A percentile compares a stretch with the other conserved stretches of the same genome.
These are phyloP conservation scores for Myotis davidii DNA, from an alignment of 2,113 vertebrate genomes.

Conservation along the genomic window DNA sequence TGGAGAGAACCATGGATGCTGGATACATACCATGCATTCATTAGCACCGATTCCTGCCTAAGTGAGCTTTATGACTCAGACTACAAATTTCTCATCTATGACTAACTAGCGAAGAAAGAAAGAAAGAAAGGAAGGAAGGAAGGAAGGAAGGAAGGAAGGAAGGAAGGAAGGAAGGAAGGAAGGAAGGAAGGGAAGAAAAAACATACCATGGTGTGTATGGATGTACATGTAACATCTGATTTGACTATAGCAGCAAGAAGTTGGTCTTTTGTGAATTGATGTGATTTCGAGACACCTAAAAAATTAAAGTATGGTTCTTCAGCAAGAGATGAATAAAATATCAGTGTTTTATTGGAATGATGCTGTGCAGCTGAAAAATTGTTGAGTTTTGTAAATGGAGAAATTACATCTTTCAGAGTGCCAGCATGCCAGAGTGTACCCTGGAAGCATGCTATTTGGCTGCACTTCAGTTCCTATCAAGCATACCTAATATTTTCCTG, in stretches of 20 bases:
- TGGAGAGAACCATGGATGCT: neutral
- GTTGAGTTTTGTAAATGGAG: constrained; percentile 73
- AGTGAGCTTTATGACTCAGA: constrained; percentile 41
- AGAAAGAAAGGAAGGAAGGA: neutral
- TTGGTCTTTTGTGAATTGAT: constrained; percentile 73
- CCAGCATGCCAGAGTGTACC: neutral
- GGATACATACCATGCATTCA: neutral
- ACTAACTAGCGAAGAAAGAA: constrained; percentile 51
- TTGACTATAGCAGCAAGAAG: constrained; percentile 65
- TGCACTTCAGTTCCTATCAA: constrained; percentile 31
- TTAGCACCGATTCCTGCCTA: neutral
- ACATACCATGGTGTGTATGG: neutral
- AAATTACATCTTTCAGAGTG: constrained; percentile 70
- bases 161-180: neutral
- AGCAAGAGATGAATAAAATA: constrained; percentile 77
- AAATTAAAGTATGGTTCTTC: constrained; percentile 71
- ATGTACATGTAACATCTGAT: constrained; percentile 61
- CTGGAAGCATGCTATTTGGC: constrained; percentile 56
- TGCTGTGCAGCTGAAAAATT: constrained; percentile 68
- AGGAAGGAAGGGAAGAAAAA: neutral
- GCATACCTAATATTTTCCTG: constrained; percentile 56
- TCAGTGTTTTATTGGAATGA: constrained; percentile 71
- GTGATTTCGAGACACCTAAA: constrained; percentile 72
- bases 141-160: neutral
- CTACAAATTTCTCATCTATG: constrained; percentile 69